These are phyloP conservation scores for Remorina albescens DNA, from an alignment of 2,797 vertebrate genomes.

Conservation along the genomic window DNA sequence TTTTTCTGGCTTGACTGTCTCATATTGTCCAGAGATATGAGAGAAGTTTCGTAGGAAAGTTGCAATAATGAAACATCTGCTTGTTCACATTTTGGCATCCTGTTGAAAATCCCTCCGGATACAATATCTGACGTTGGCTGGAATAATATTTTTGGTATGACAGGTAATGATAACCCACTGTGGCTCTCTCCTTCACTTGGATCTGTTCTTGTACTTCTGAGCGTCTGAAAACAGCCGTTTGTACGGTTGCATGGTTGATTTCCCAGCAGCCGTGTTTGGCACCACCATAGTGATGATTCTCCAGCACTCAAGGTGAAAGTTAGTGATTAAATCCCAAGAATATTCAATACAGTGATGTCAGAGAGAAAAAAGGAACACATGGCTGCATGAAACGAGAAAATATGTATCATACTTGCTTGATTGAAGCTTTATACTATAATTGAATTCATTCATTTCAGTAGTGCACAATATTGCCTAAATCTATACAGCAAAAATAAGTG, in stretches of 20 bases:
- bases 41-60: slow-evolving; percentile 8
- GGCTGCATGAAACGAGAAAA: neutral
- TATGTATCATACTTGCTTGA: neutral
- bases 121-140: slow-evolving; percentile 21
- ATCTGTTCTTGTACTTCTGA: neutral
- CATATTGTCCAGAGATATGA: neutral
- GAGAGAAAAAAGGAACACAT: neutral
- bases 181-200: neutral
- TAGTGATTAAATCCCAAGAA: neutral
- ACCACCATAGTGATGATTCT: neutral
- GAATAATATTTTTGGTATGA: slow-evolving; percentile 22
- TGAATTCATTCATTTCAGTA: neutral
- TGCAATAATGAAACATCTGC: slow-evolving; percentile 1
- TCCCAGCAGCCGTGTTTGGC: neutral
- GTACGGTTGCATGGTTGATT: slow-evolving; percentile 7
- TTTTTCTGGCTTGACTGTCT: slow-evolving; percentile 13
- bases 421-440: no score
- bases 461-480: neutral
- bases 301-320: neutral
- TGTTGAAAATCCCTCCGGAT: slow-evolving; percentile 22
- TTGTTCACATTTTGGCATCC: slow-evolving; percentile 17
- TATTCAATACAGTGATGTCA: neutral
- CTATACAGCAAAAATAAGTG: neutral
- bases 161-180: neutral
- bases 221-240: slow-evolving; percentile 3